Evolutionary conservation across 2,888 invertebrate genomes (phyloP), one percentile per base, ranked within the genome.

Genomic region (Drosophila flavopinicola): DNA sequence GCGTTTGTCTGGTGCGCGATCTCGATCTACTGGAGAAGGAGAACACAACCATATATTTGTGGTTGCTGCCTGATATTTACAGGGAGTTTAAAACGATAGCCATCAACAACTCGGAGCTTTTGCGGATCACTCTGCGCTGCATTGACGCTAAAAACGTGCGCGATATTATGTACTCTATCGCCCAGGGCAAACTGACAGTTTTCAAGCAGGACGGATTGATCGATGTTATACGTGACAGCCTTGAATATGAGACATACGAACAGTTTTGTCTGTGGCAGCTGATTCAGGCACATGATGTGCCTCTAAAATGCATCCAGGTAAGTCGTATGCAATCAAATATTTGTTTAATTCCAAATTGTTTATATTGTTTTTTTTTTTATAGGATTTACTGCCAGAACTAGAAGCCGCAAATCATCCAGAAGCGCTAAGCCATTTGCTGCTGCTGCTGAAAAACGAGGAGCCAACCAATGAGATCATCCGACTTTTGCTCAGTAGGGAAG

Each of bases 251-350:
- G 92, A 98, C 98, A 1, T 97, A 98, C 83, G 99, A 99, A 91
- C 99, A 99, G 91, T 95, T 97, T 90, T 98, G 98, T 90, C 93
- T 99, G 39, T 99, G 99, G 99, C 98, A 99, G 91, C 93, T 99
- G 58, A 94, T 99, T 44, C 95, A 96, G 74, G 98, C 98, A 35
- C 99, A 99, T 90, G 97, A 97, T 90, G 96, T 98, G 88, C 95
- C 97, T 51, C 94, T 98, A n/a, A 97, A 98, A 88, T 95, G 96
- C 88, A 94, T 98, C 71, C 91, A 91, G 89, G 91, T 91, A 63
- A 39, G 54, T 13, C 6, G n/a, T 30, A 10, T 38, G 10, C 1
- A 1, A 11, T 29, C 5, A 6, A n/a, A 17, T 39, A 3, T 6
- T n/a, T 0, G 23, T 29, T 5, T 6, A 23, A 17, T 20, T 32